These are phyloP conservation scores for Squalus acanthias DNA, from an alignment of 2,797 vertebrate species.

Conservation along the genomic window DNA sequence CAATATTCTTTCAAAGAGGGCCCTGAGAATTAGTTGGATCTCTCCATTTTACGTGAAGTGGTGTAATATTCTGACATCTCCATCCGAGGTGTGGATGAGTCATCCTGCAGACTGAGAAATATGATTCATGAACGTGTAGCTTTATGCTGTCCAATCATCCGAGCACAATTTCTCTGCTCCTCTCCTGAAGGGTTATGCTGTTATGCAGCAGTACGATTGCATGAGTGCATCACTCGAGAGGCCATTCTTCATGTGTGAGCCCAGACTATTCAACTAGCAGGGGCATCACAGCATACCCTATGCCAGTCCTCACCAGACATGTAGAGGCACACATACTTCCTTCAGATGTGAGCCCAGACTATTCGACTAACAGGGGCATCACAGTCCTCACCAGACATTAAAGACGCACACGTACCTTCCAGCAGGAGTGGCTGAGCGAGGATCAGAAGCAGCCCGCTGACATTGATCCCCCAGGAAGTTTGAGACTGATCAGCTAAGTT, in stretches of 20 bases:
- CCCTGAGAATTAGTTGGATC: neutral
- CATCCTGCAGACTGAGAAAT: neutral
- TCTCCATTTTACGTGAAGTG: neutral
- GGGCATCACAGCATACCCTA: neutral
- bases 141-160: neutral
- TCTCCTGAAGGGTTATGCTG: neutral
- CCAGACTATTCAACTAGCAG: neutral
- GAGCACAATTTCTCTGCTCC: neutral
- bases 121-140: neutral
- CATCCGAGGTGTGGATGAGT: neutral
- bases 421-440: neutral
- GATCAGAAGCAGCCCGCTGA: neutral
- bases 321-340: neutral
- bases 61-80: neutral
- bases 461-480: neutral
- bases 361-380: neutral
- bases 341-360: neutral
- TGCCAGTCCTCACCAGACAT: neutral
- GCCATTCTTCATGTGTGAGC: neutral
- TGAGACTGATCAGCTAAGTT: neutral
- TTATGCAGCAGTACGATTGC: neutral
- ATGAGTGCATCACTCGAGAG: neutral
- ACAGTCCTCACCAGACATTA: neutral
- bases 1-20: neutral
- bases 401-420: neutral